Base-by-base conservation (phyloP, 2,113 vertebrate genomes). In the Rhizomys pruinosus region DNA sequence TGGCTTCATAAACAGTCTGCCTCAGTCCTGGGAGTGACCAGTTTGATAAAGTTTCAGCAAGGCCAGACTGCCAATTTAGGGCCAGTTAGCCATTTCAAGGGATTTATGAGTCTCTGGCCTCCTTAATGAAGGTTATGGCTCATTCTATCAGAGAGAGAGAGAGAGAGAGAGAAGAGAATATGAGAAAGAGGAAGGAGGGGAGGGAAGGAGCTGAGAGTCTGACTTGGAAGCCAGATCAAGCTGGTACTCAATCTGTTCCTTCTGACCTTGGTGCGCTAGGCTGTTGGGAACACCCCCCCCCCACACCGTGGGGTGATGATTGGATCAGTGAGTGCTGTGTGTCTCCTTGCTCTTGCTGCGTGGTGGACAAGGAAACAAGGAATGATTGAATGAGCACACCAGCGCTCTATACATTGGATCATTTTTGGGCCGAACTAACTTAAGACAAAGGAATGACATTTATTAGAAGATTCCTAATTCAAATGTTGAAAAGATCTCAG, bases 181-280 rank as follows among this genome's bases (percentile, higher is more conserved):
- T 11, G 6, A 39, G 69, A 59, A 5, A 37, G 10, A 29, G 5
- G 76, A 11, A 34, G 7, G 8, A 15, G 9, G 5, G 2, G 44
- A 44, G n/a, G 79, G n/a, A n/a, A n/a, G 13, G 3, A 6, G n/a
- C 7, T 52, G 47, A 27, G 19, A 7, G 4, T n/a, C 1, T 55
- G 47, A 17, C 23, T 61, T 78, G 61, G 64, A 71, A 91, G 55
- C 71, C 59, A 80, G 92, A 89, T 87, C 59, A 89, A 86, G 47
- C 80, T 42, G 32, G 74, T 86, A 80, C 64, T 61, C 59, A 84
- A 61, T 77, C 63, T 7, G 10, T 80, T 37, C 86, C 52, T 77
- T 93, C 85, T 88, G 37, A 63, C 23, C 72, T 19, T 59, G 44
- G 64, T 81, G 13, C 20, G 80, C 5, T 66, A 23, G 19, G 76